Evolutionary conservation across 2,888 invertebrate genomes (phyloP).

Genomic region (Venusia cambrica): DNA sequence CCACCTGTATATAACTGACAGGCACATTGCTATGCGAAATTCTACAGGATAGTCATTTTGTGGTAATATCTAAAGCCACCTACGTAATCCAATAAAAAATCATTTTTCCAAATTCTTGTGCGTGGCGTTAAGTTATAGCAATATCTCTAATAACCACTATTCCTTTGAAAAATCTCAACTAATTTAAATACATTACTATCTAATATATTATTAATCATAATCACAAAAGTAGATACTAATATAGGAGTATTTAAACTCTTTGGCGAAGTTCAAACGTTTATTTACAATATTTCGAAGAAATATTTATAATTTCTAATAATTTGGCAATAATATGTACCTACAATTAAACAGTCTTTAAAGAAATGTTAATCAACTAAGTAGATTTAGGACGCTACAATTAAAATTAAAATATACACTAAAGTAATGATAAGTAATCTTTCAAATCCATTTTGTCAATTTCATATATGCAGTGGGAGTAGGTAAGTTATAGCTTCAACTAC

Average conservation of each 20-base stretch:
- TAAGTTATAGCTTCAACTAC: no score
- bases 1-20: no score
- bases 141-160: constrained; percentile 13
- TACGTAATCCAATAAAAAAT: constrained; percentile 6
- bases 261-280: constrained; percentile 59
- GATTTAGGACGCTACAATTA: constrained; percentile 14
- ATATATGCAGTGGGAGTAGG: constrained; percentile 5
- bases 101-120: constrained; percentile 49
- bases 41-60: no score
- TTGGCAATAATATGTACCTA: constrained; percentile 29
- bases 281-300: constrained; percentile 44
- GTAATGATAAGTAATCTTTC: constrained; percentile 26
- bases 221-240: constrained; percentile 38
- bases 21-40: no score
- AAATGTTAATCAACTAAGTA: constrained; percentile 22
- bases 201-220: constrained; percentile 30
- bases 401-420: constrained; percentile 14
- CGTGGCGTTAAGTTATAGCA: constrained; percentile 43
- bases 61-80: constrained; percentile 14
- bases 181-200: constrained; percentile 22
- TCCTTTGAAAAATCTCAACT: constrained; percentile 31
- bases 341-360: constrained; percentile 35
- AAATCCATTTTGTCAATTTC: constrained; percentile 35
- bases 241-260: constrained; percentile 56
- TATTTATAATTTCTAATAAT: constrained; percentile 48